Conservation (phyloP, 2,113 vertebrate genomes). For the Tautogolabrus adspersus region DNA sequence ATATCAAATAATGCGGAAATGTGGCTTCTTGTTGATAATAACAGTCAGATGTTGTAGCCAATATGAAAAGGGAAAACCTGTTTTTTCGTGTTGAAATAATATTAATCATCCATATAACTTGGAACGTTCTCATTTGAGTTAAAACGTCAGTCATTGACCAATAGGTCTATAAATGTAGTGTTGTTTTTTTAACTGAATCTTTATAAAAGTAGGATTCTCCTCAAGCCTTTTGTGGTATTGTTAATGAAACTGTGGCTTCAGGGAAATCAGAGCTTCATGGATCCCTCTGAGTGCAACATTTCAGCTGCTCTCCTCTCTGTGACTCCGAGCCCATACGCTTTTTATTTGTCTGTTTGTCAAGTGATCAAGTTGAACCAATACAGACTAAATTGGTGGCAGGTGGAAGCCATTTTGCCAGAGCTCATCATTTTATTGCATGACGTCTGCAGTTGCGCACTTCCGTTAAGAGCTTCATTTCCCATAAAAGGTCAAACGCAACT, state of each 20-base stretch:
- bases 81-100: background rate
- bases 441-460: conserved; percentile 54
- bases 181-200: background rate
- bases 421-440: conserved; percentile 38
- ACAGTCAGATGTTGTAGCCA: too few relatives aligned
- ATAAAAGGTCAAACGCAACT: conserved; percentile 41
- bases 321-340: conserved; percentile 1
- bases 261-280: background rate
- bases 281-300: background rate
- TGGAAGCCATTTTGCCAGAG: conserved; percentile 31
- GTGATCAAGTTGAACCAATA: conserved; percentile 37
- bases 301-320: background rate
- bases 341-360: conserved; percentile 28
- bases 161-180: background rate
- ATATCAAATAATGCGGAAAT: too few relatives aligned
- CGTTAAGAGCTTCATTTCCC: conserved; percentile 20
- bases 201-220: background rate
- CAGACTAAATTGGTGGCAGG: conserved; percentile 17
- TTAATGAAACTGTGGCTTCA: background rate
- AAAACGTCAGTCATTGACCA: background rate
- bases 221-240: background rate
- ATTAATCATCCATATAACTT: background rate
- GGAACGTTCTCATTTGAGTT: background rate
- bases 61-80: too few relatives aligned
- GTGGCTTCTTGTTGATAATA: too few relatives aligned